Evolutionary conservation across 2,113 vertebrate species (phyloP).

Genomic region (Chinchilla lanigera): DNA sequence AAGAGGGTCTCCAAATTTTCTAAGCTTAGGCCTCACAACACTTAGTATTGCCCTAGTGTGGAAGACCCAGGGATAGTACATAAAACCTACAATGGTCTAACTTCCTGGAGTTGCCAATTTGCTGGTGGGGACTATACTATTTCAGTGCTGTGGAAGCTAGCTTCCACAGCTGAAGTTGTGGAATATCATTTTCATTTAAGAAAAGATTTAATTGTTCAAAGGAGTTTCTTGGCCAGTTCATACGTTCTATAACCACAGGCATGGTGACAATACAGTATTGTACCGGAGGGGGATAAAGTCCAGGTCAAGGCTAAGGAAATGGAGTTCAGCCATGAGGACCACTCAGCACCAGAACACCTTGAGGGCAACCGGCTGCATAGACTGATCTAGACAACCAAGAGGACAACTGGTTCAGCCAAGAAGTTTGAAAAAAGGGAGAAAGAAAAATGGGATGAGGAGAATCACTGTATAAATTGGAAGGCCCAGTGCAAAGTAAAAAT

Average conservation of each 20-base stretch:
- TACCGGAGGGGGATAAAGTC: not conserved
- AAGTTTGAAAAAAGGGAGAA: not conserved
- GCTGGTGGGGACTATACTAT: not conserved
- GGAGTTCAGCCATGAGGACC: not conserved
- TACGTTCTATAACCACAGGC: not conserved
- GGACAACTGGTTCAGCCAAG: not conserved
- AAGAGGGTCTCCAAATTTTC: not conserved
- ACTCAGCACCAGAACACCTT: not conserved
- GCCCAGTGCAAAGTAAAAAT: not conserved
- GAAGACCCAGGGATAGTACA: not conserved
- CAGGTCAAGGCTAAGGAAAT: not conserved
- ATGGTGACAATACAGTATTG: not conserved
- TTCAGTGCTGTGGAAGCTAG: not conserved
- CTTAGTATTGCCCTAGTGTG: not conserved
- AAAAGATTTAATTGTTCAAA: not conserved
- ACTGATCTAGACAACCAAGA: not conserved
- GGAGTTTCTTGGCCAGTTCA: not conserved
- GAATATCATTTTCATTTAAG: not conserved
- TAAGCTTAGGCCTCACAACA: not conserved
- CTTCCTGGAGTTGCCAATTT: not conserved
- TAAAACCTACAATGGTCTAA: not conserved
- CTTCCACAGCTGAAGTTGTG: not conserved
- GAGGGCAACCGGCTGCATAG: accelerated
- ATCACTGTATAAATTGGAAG: not conserved
- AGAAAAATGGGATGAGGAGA: not conserved